Base-by-base conservation (phyloP, 2,797 vertebrate genomes). In the Sebastes aleutianus region DNA sequence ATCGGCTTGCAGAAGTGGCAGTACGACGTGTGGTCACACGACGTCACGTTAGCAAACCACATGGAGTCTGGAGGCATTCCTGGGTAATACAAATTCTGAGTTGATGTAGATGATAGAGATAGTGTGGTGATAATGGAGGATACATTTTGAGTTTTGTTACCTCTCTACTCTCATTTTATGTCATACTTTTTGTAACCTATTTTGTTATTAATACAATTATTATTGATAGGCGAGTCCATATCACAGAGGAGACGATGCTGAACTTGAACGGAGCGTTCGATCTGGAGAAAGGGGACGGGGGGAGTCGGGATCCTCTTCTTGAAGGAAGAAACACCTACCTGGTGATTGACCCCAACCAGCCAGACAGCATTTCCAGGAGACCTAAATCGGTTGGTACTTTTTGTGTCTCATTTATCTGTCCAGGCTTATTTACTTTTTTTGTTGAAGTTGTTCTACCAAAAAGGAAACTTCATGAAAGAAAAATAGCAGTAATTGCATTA, bases 11-110 rank as follows among this genome's bases (percentile, higher is more conserved):
- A 97, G 90, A 98, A 98, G 87, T 98, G 97, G 97, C 97, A 98
- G 84, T 98, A 98, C 11, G 97, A 98, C 10, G 97, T 98, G 81
- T 98, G 97, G 97, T 98, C 97, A 78, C 95, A 98, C 87, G 97
- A 98, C 0, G 97, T 97, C 22, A 98, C 97, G 0, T 83, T 97
- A 57, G 97, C 97, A 91, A 98, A 98, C 89, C 97, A 97, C 92
- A 98, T 98, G 97, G 97, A 98, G 93, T 97, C 97, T 0, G 96
- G 96, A 31, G 97, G 97, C 3, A 89, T 98, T 39, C 96, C 97
- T 31, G 97, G 96, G 97, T 98, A 8, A 4, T 18, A 3, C 20
- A 72, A 31, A 47, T 18, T 27, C 1, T n/a, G 14, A 65, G 13
- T 7, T 10, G 13, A 6, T 22, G 22, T 5, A 36, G 29, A 62